Percentiles rank a stretch among this genome's conserved stretches.
These are phyloP conservation scores for Platorchestia sp. DNA, from an alignment of 1,140 invertebrate species.

Conservation along the genomic window DNA sequence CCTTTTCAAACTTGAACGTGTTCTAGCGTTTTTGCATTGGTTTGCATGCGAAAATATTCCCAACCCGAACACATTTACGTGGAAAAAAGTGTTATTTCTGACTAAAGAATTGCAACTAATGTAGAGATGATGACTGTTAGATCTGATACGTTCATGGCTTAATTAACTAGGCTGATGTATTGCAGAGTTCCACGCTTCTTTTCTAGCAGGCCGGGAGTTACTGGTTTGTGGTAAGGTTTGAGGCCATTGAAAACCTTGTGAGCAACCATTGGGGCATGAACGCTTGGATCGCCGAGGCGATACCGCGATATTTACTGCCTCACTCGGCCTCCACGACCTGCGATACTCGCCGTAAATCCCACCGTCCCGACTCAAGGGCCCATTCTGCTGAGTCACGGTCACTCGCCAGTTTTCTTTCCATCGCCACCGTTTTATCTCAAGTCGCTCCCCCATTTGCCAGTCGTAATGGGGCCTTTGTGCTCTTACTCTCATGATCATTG, in stretches of 20 bases:
- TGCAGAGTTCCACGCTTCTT: not conserved
- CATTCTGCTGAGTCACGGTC: conserved; percentile 54
- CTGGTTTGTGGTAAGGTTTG: not conserved
- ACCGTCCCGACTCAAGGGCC: not conserved
- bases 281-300: not conserved
- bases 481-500: conserved; percentile 22
- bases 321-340: not conserved
- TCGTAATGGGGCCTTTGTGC: not conserved
- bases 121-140: not conserved
- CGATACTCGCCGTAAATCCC: conserved; percentile 7
- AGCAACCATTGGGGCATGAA: not conserved
- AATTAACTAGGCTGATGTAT: not conserved
- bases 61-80: not conserved
- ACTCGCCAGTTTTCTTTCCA: not conserved
- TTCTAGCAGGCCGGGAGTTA: not conserved
- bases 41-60: not conserved
- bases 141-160: not conserved
- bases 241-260: not conserved
- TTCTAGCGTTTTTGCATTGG: not conserved
- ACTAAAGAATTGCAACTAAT: not conserved
- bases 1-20: not conserved
- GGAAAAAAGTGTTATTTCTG: not conserved
- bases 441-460: conserved; percentile 26
- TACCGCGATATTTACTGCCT: conserved; percentile 24
- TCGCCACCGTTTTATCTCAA: conserved; percentile 13